A percentile compares a stretch with the other conserved stretches of the same genome.
phyloP scores from a whole-genome alignment of 2,888 invertebrate genomes.

The Tinea semifulvella region DNA sequence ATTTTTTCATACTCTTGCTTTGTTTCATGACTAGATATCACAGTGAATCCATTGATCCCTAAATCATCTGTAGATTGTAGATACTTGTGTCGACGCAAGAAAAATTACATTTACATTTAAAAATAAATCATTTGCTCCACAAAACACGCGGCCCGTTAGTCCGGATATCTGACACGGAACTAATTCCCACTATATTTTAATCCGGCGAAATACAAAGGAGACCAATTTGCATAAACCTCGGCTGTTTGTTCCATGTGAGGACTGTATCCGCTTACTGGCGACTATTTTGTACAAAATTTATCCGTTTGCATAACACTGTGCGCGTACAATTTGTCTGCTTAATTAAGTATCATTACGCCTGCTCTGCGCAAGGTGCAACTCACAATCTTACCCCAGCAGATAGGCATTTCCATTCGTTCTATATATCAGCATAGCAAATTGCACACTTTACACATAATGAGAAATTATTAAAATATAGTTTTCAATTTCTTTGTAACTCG shows the following conservation, averaged over 20 bases:
- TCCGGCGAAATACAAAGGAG: conserved; percentile 62
- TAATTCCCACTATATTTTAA: conserved; percentile 65
- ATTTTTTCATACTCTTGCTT: no score
- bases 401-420: no score
- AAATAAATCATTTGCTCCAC: conserved; percentile 30
- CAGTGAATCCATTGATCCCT: no score
- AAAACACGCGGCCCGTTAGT: conserved; percentile 42
- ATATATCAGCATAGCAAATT: no score
- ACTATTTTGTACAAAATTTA: conserved; percentile 56
- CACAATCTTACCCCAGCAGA: no score
- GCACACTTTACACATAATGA: no score
- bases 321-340: conserved; percentile 10
- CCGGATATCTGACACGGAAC: conserved; percentile 61
- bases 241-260: conserved; percentile 60
- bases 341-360: no score
- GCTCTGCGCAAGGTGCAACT: no score
- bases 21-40: no score
- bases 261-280: conserved; percentile 53
- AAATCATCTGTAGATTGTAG: no score
- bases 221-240: conserved; percentile 65
- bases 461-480: no score
- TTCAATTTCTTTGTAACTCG: no score
- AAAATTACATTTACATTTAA: conserved; percentile 17
- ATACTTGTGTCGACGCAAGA: not conserved
- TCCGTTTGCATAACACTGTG: conserved; percentile 35